Conservation (phyloP, 2,797 vertebrate species). For the Rhincodon typus region DNA sequence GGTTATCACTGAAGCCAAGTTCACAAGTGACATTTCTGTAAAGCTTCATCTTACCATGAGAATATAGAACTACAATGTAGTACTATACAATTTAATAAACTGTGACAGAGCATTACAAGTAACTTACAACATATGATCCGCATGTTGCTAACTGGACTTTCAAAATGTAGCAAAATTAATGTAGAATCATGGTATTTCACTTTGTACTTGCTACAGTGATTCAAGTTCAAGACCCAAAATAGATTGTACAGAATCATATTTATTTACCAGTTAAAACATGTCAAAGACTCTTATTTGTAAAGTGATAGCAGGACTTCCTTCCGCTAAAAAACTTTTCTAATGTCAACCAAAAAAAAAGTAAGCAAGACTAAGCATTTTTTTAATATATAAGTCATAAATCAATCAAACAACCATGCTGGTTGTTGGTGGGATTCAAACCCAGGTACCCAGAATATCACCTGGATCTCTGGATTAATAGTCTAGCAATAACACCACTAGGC, state of each 20-base stretch:
- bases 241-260: neutral
- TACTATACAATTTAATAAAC: neutral
- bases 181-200: neutral
- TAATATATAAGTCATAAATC: too few relatives aligned
- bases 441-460: too few relatives aligned
- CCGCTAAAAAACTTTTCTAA: neutral
- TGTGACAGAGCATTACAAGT: neutral
- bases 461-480: too few relatives aligned
- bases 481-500: too few relatives aligned
- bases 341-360: neutral
- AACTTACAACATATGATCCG: neutral
- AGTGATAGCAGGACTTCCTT: neutral
- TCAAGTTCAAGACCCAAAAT: neutral
- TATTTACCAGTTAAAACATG: neutral
- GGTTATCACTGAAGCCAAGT: neutral
- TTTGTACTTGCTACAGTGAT: neutral
- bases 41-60: neutral
- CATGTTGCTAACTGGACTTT: neutral
- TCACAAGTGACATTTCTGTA: neutral
- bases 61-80: neutral
- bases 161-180: neutral
- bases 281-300: neutral
- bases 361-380: neutral
- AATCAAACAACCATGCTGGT: too few relatives aligned
- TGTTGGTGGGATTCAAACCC: too few relatives aligned